Conservation (phyloP, 2,888 invertebrate genomes). For the Adela reaumurella region DNA sequence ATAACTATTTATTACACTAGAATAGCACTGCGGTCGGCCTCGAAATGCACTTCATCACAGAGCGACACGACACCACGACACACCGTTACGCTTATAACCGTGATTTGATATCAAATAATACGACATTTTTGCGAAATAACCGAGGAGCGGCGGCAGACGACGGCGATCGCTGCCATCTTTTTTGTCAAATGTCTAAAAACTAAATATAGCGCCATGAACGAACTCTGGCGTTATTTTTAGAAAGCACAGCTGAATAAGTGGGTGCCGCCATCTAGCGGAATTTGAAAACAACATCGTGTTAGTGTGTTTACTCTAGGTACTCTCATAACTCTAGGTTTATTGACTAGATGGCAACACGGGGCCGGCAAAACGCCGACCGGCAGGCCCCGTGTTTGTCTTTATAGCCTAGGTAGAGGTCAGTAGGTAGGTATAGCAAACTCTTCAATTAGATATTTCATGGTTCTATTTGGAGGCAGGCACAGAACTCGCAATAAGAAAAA, state of each 20-base stretch:
- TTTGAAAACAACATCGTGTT: too few relatives aligned
- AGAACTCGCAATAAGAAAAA: too few relatives aligned
- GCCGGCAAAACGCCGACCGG: too few relatives aligned
- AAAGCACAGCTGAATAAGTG: slow-evolving; percentile 23
- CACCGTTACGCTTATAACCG: slow-evolving; percentile 45
- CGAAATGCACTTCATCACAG: slow-evolving; percentile 49
- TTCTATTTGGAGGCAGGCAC: too few relatives aligned
- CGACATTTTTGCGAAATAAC: slow-evolving; percentile 52
- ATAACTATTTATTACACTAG: slow-evolving; percentile 48
- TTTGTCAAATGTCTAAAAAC: slow-evolving; percentile 56
- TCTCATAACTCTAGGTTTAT: too few relatives aligned
- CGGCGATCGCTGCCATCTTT: slow-evolving; percentile 56
- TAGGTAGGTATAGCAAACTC: too few relatives aligned
- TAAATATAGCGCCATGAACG: slow-evolving; percentile 53
- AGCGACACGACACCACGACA: slow-evolving; percentile 48
- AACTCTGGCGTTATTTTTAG: slow-evolving; percentile 58
- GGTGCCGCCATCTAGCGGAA: background rate
- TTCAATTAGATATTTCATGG: too few relatives aligned
- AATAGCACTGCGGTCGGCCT: slow-evolving; percentile 45
- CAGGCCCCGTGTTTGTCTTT: too few relatives aligned
- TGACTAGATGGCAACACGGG: too few relatives aligned
- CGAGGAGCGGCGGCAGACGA: slow-evolving; percentile 44
- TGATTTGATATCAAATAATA: slow-evolving; percentile 52
- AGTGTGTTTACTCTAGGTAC: too few relatives aligned
- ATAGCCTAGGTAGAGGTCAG: too few relatives aligned